Base-by-base conservation (phyloP, 2,888 invertebrate genomes). In the Anthophora plumipes region DNA sequence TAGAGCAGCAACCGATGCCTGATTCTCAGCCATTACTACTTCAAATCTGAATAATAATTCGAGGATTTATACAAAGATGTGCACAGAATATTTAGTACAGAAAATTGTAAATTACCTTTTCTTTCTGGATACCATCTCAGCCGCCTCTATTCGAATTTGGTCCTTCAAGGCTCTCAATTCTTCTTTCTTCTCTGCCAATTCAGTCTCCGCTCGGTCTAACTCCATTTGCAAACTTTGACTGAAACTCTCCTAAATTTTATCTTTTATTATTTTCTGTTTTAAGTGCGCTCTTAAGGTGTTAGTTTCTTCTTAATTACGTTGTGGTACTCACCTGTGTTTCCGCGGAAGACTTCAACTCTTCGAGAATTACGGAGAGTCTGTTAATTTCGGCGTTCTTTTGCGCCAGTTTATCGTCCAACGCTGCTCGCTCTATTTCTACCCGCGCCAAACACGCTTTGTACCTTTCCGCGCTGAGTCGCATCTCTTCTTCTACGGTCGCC, bases 181-280 rank as follows among this genome's bases (percentile, higher is more conserved):
- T 66, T 90, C 90, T 66, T 91, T 93, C 41, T 91, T 91, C n/a
- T 91, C 92, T 14, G 90, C 91, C 8, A 93, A 84, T 72, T 92
- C 93, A 0, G 91, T 89, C 78, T 93, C 93, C 0, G 91, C 92
- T 6, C 90, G 89, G 79, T 93, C 93, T 43, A 93, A 84, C 80
- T 93, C 93, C 17, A 89, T 84, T 84, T 93, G 93, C 20, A 93
- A 87, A 80, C 93, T 93, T 74, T 92, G 92, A 74, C 92, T 91
- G 61, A 92, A 93, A 79, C 92, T 93, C 68, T 92, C 92, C 93
- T 92, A 77, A 48, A 77, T 77, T 76, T 67, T 12, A 69, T 57
- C 46, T 55, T 9, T 9, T 3, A 41, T n/a, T n/a, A n/a, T n/a
- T n/a, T n/a, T n/a, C n/a, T n/a, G n/a, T 55, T 9, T 9, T 3